Evolutionary conservation across 1,140 invertebrate genomes (phyloP).

Genomic region (Oedothorax gibbosus): DNA sequence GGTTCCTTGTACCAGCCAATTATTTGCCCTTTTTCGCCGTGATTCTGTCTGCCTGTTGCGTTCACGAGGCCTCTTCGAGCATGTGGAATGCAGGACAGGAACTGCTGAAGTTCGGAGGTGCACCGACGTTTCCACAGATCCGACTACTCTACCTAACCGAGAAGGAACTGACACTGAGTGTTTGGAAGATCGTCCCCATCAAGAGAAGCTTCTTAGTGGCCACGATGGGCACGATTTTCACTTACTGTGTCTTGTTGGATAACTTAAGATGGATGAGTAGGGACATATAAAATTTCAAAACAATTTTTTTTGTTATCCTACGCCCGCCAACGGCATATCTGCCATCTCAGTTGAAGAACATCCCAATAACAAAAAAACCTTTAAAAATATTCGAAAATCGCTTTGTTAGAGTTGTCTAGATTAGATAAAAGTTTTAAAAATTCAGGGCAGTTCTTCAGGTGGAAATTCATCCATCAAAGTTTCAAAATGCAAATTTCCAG

Average conservation of each 20-base stretch:
- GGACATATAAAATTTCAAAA: no score
- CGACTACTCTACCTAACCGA: background rate
- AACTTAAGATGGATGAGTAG: background rate
- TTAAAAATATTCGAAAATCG: no score
- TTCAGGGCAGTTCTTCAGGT: no score
- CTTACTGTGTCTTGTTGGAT: slow-evolving; percentile 29
- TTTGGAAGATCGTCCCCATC: slow-evolving; percentile 17
- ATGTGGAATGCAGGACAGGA: background rate
- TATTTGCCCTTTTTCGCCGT: background rate
- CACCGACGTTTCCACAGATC: background rate
- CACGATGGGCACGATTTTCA: background rate
- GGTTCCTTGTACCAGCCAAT: background rate
- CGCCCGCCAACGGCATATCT: no score
- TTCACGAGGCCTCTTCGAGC: background rate
- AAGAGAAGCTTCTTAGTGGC: slow-evolving; percentile 19
- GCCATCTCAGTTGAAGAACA: no score
- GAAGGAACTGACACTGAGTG: background rate
- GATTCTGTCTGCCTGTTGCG: background rate
- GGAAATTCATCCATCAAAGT: no score
- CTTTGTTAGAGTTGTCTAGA: no score
- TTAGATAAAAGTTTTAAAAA: no score
- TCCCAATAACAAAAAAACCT: no score
- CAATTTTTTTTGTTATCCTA: no score
- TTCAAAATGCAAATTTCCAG: no score
- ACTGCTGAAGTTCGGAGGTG: background rate